Conservation (phyloP, 2,797 vertebrate species). For the Eleutherodactylus coqui region DNA sequence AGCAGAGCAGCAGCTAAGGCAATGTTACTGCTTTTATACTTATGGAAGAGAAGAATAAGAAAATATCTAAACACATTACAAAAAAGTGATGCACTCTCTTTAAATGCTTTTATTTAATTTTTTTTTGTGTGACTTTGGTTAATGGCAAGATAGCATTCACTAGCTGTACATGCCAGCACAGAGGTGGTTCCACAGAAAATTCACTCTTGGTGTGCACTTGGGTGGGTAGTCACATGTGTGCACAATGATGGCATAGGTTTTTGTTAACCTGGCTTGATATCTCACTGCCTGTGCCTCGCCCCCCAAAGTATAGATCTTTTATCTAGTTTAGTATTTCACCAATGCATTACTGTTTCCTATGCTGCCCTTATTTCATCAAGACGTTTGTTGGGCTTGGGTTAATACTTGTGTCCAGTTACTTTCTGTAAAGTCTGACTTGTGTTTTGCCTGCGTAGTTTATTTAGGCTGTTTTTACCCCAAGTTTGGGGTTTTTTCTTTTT, state of each 20-base stretch:
- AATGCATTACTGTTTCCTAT: not conserved
- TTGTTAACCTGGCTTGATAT: constrained; percentile 57
- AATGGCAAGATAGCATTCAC: not conserved
- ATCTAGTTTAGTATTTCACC: not conserved
- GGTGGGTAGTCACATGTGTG: constrained; percentile 15
- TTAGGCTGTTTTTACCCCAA: not conserved
- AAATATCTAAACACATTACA: not conserved
- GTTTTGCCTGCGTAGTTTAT: not conserved
- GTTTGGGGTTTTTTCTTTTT: not conserved
- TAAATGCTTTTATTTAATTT: not conserved
- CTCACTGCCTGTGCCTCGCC: not conserved
- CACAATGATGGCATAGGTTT: not conserved
- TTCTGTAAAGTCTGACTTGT: not conserved
- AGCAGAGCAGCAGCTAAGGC: too few relatives aligned
- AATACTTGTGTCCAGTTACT: not conserved
- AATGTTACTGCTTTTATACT: too few relatives aligned
- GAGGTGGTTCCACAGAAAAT: not conserved
- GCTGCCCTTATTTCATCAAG: not conserved
- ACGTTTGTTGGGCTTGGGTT: not conserved
- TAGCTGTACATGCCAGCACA: not conserved
- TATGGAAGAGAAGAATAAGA: too few relatives aligned
- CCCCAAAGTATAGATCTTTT: not conserved
- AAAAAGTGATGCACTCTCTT: not conserved
- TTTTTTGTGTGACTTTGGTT: not conserved
- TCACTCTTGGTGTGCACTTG: constrained; percentile 18